These are phyloP conservation scores for Alligator mississippiensis DNA, from an alignment of 2,113 vertebrate species.

Conservation along the genomic window DNA sequence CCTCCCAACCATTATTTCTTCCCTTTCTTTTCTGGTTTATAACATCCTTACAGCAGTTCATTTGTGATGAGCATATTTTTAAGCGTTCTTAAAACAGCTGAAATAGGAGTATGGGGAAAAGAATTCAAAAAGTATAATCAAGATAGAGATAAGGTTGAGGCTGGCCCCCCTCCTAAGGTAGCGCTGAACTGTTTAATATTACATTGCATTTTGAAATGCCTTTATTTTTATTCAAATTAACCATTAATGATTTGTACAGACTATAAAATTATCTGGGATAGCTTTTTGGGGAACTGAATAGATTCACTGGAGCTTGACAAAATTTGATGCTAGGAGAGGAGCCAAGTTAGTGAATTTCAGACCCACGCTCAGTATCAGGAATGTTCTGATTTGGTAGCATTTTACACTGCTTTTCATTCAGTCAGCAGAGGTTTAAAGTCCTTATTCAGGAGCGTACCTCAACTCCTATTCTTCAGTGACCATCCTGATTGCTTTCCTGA, in stretches of 20 bases:
- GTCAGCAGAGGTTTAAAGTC: fast-evolving
- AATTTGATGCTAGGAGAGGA: neutral
- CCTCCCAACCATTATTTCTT: neutral
- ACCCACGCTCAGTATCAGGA: neutral
- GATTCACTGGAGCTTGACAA: neutral
- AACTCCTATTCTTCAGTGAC: neutral
- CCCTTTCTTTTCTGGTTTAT: conserved; percentile 7
- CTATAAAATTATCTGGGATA: neutral
- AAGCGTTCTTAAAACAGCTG: neutral
- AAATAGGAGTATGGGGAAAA: neutral
- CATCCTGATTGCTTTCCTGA: fast-evolving
- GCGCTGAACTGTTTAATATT: neutral
- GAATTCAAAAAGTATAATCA: neutral
- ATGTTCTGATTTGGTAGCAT: neutral
- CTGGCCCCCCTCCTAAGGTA: neutral
- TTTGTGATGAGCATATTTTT: neutral
- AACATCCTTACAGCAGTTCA: neutral
- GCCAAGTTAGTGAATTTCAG: fast-evolving
- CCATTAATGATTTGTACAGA: neutral
- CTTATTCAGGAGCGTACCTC: fast-evolving
- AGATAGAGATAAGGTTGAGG: neutral
- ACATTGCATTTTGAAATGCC: neutral
- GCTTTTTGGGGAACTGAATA: neutral
- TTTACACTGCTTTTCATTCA: neutral
- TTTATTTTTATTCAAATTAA: neutral